A percentile compares a stretch with the other conserved stretches of the same genome.
These are phyloP conservation scores for Anhinga anhinga DNA, from an alignment of 2,113 vertebrate species.

Conservation along the genomic window DNA sequence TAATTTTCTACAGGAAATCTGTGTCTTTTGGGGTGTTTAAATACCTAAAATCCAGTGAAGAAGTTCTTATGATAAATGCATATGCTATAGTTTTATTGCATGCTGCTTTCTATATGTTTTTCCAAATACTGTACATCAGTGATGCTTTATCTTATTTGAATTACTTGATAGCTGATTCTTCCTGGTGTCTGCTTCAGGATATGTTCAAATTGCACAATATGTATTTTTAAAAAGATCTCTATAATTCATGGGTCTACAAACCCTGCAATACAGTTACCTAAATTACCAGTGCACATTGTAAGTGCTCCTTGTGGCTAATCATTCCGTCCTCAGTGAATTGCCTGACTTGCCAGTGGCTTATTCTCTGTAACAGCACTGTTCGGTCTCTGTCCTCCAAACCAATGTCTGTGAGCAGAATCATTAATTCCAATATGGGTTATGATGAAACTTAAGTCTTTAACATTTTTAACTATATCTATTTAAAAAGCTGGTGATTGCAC, in stretches of 20 bases:
- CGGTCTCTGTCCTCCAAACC: background rate
- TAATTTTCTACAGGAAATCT: background rate
- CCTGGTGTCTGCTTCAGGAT: conserved; percentile 75
- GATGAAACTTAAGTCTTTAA: background rate
- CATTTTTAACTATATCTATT: background rate
- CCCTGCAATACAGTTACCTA: conserved; percentile 81
- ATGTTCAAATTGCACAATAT: conserved; percentile 79
- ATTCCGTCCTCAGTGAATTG: conserved; percentile 55
- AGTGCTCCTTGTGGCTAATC: conserved; percentile 75
- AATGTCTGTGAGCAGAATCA: background rate
- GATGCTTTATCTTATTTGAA: conserved; percentile 53
- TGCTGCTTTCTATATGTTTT: background rate
- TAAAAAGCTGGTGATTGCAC: background rate
- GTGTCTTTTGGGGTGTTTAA: background rate
- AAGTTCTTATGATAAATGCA: background rate
- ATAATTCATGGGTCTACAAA: conserved; percentile 76
- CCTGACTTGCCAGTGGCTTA: conserved; percentile 54
- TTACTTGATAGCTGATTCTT: conserved; percentile 65
- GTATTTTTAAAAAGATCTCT: conserved; percentile 74
- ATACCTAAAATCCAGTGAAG: background rate
- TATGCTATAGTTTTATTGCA: background rate
- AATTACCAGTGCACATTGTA: conserved; percentile 75
- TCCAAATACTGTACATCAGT: background rate
- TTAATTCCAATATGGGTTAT: background rate
- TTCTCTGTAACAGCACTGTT: conserved; percentile 12